A percentile compares a stretch with the other conserved stretches of the same genome.
Conservation (phyloP, 2,888 invertebrate genomes). For the Epinotia brunnichana region DNA sequence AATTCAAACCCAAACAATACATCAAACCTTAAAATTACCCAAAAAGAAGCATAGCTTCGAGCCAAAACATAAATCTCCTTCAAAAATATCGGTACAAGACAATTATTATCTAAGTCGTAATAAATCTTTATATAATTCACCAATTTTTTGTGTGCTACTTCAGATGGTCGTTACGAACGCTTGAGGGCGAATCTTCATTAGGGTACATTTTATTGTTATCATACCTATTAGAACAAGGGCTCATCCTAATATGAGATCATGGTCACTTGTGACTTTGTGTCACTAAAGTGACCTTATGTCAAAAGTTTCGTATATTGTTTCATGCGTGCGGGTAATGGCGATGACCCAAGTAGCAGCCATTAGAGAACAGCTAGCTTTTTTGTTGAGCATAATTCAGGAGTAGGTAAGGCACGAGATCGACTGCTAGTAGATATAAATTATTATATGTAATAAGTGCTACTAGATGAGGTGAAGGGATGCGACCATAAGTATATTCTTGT, state of each 20-base stretch:
- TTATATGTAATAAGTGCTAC: neutral
- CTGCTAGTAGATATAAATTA: neutral
- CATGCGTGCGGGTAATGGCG: constrained; percentile 39
- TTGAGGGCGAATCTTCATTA: constrained; percentile 77
- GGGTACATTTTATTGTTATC: constrained; percentile 52
- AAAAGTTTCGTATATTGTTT: constrained; percentile 36
- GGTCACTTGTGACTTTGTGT: neutral
- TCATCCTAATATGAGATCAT: neutral
- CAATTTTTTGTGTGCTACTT: constrained; percentile 75
- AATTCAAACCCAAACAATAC: constrained; percentile 47
- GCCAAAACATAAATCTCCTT: constrained; percentile 77
- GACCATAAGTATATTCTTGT: neutral
- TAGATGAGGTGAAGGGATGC: neutral
- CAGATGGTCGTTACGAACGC: constrained; percentile 78
- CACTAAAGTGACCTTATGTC: constrained; percentile 15
- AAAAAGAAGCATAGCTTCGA: constrained; percentile 60
- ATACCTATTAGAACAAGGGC: constrained; percentile 5
- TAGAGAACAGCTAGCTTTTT: constrained; percentile 37
- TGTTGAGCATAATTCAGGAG: constrained; percentile 25
- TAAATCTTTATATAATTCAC: constrained; percentile 79
- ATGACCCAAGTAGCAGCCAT: constrained; percentile 42
- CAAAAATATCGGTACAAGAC: constrained; percentile 70
- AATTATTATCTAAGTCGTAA: constrained; percentile 72
- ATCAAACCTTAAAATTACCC: constrained; percentile 48
- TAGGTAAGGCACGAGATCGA: constrained; percentile 32